These are phyloP conservation scores for Idaea straminata DNA, from an alignment of 2,888 invertebrate genomes.

Conservation along the genomic window DNA sequence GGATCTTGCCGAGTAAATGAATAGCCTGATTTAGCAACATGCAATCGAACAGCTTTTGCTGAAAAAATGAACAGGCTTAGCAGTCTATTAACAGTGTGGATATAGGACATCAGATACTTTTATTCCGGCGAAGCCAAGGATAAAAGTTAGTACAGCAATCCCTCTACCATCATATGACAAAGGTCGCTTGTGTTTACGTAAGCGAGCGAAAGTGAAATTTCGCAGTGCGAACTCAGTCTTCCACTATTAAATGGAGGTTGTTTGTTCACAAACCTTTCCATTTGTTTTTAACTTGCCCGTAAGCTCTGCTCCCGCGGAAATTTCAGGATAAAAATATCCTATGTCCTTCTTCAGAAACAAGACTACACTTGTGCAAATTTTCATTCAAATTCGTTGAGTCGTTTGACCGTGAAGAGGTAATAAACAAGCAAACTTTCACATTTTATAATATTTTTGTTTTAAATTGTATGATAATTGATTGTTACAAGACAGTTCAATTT, in stretches of 20 bases:
- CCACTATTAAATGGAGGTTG: conserved; percentile 6
- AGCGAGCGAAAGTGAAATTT: conserved; percentile 70
- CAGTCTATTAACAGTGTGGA: too few relatives aligned
- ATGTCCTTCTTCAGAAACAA: too few relatives aligned
- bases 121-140: not conserved
- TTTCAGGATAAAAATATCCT: not conserved
- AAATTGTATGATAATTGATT: not conserved
- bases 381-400: not conserved
- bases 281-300: not conserved
- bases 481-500: not conserved
- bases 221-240: conserved; percentile 29
- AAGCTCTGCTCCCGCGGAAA: not conserved
- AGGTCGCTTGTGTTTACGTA: conserved; percentile 61
- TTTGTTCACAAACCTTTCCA: not conserved
- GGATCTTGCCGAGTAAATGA: too few relatives aligned
- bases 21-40: too few relatives aligned
- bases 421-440: not conserved
- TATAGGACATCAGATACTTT: not conserved
- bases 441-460: not conserved
- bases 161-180: conserved; percentile 19
- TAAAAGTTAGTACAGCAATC: not conserved
- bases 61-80: too few relatives aligned
- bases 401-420: not conserved
- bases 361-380: not conserved
- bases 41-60: too few relatives aligned